A percentile compares a stretch with the other conserved stretches of the same genome.
phyloP scores from a whole-genome alignment of 2,888 invertebrate species.

The Acanthoscelides obtectus region DNA sequence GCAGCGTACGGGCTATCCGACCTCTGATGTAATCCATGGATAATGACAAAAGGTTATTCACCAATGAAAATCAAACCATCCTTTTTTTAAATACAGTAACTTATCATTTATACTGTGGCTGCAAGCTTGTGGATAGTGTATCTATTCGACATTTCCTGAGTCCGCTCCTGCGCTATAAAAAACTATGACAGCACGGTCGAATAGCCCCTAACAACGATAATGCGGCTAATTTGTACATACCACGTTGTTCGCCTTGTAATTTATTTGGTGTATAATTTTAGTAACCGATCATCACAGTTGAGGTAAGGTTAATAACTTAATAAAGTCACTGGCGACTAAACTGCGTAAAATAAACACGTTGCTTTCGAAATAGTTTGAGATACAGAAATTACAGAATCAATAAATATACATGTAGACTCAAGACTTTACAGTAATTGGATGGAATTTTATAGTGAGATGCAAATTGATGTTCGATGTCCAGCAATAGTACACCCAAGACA shows the following conservation, averaged over 20 bases:
- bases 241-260: slow-evolving; percentile 19
- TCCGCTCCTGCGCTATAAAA: background rate
- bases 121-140: background rate
- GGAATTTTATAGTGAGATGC: too few relatives aligned
- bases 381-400: background rate
- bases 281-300: slow-evolving; percentile 42
- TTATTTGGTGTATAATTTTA: slow-evolving; percentile 38
- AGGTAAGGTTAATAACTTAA: slow-evolving; percentile 42
- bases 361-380: background rate
- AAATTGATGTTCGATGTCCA: too few relatives aligned
- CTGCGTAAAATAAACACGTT: background rate
- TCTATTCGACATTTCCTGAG: background rate
- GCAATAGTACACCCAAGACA: too few relatives aligned
- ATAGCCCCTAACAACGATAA: slow-evolving; percentile 31
- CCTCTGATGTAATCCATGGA: too few relatives aligned
- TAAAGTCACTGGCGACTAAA: slow-evolving; percentile 33
- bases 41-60: too few relatives aligned
- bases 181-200: slow-evolving; percentile 27
- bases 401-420: too few relatives aligned
- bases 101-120: background rate
- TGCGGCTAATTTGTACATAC: slow-evolving; percentile 27
- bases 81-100: background rate
- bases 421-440: too few relatives aligned
- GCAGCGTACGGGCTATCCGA: too few relatives aligned
- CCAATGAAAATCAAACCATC: too few relatives aligned